phyloP scores from a whole-genome alignment of 2,797 vertebrate genomes.

The Sciurus carolinensis region DNA sequence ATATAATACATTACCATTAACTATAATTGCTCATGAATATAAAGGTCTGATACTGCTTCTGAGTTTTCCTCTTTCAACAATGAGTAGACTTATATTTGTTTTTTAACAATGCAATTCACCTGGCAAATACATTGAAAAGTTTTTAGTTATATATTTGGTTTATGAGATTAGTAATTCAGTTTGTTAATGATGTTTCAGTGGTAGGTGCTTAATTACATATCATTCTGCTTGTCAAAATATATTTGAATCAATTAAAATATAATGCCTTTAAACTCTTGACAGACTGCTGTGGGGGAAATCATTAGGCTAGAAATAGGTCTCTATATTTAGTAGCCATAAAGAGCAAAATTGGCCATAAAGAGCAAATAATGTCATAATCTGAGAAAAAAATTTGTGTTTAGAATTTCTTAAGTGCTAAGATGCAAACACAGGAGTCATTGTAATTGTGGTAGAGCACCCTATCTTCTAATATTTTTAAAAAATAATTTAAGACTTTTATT shows the following conservation, averaged over 20 bases:
- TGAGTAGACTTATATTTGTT: neutral
- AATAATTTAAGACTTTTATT: too few species aligned
- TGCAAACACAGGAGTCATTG: neutral
- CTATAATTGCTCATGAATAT: neutral
- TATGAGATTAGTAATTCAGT: neutral
- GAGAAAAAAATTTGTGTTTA: neutral
- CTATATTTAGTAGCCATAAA: neutral
- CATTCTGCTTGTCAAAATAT: constrained; percentile 21
- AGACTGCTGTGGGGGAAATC: neutral
- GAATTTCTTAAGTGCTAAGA: neutral
- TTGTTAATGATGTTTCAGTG: neutral
- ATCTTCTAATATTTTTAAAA: neutral
- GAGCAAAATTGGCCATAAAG: neutral
- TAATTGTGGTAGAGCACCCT: neutral
- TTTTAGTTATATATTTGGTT: neutral
- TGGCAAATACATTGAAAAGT: neutral
- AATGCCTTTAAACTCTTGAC: neutral
- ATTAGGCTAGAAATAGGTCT: neutral
- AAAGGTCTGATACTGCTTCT: neutral
- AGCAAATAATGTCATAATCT: neutral
- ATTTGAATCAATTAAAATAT: constrained; percentile 23
- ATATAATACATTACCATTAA: neutral
- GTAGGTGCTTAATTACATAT: neutral
- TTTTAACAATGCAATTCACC: neutral
- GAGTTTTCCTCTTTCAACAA: neutral